Evolutionary conservation across 2,113 vertebrate species (phyloP).

Genomic region (Cryptomyrus ogoouensis): DNA sequence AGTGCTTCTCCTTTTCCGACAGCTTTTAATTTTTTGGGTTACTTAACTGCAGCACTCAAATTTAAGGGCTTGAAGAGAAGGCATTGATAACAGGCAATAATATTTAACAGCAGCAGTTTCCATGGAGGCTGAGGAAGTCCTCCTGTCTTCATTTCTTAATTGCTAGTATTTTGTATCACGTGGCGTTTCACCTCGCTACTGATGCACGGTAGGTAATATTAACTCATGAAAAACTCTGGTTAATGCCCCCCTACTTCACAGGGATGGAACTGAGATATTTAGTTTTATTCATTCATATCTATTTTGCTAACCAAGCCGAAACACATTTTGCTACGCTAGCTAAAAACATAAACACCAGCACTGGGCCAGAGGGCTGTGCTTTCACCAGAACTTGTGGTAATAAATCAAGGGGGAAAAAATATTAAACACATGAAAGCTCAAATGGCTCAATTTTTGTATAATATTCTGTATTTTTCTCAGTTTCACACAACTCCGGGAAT

Average conservation of each 20-base stretch:
- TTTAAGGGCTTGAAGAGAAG: background rate
- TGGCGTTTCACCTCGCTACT: background rate
- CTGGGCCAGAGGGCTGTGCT: background rate
- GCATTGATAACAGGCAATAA: background rate
- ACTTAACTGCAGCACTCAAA: background rate
- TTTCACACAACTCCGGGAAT: background rate
- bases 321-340: background rate
- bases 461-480: background rate
- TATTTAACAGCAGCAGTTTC: background rate
- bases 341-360: background rate
- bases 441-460: background rate
- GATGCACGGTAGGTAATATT: background rate
- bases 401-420: background rate
- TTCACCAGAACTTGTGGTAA: background rate
- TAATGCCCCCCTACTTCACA: background rate
- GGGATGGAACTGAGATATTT: background rate
- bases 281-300: background rate
- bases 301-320: background rate
- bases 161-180: background rate
- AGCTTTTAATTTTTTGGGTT: background rate
- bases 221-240: background rate
- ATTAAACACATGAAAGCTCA: background rate
- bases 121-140: background rate
- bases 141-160: background rate
- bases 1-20: background rate